Evolutionary conservation across 2,888 invertebrate genomes (phyloP), one percentile per base, ranked within the genome.

Genomic region (Punctoribates punctum): DNA sequence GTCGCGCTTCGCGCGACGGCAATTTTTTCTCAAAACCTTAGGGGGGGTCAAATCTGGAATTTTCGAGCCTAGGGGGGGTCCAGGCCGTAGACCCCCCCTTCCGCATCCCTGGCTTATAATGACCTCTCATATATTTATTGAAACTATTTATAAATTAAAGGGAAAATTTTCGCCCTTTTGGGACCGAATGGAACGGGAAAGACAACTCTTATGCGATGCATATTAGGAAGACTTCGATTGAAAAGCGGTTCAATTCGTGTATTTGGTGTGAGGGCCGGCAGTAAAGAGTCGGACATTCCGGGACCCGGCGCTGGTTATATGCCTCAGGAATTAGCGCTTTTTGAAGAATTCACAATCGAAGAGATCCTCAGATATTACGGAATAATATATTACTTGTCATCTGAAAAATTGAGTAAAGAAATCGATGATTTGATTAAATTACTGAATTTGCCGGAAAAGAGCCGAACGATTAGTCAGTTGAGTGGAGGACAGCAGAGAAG

Each of bases 401-500:
- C 11, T 5, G 27, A 46, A 5, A 27, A 23, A 6, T 27, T 77
- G 13, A 23, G 8, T 0, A 6, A 73, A 6, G 29, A 77, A 20
- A 76, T 75, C n/a, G 34, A 46, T 6, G 20, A 15, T 25, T 38
- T 77, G 72, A 48, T 48, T 4, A 27, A 77, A 17, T 46, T 78
- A n/a, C 34, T 78, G 17, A 46, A 70, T 51, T 42, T 78, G 29
- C 78, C 78, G 15, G 51, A 77, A 27, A 73, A 42, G n/a, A 65
- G 27, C 9, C 29, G 77, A 54, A 3, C 8, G 20, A 29, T 77
- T 0, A 51, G 13, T 9, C 38, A 27, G 17, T 38, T 77, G 9
- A 77, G 95, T 85, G 94, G 95, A 81, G 93, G 96, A 38, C 94
- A 95, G 84, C 92, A 94, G 84, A 88, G 96, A 76, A 88, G 95